A percentile compares a stretch with the other conserved stretches of the same genome.
Evolutionary conservation across 2,888 invertebrate genomes (phyloP).

Genomic region (Willowsia nigromaculata): DNA sequence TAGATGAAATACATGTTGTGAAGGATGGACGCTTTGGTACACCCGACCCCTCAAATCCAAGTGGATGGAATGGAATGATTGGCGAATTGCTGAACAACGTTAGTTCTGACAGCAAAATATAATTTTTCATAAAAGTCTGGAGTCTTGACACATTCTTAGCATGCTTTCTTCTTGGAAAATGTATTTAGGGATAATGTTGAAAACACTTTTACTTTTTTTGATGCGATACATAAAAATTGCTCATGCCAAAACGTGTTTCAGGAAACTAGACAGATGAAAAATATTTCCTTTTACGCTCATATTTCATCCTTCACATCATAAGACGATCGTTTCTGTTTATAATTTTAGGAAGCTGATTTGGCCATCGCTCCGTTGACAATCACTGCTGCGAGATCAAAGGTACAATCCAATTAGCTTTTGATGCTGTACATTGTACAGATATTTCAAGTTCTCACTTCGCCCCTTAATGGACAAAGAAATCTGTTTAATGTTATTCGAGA

Average conservation of each 20-base stretch:
- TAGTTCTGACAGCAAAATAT: constrained; percentile 80
- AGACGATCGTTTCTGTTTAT: no score
- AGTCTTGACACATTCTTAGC: no score
- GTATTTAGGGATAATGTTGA: no score
- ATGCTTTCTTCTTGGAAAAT: no score
- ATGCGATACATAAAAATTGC: no score
- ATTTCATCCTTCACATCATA: no score
- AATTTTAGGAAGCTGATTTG: constrained; percentile 82
- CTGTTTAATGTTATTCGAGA: not conserved
- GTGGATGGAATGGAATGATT: constrained; percentile 93
- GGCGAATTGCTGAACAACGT: constrained; percentile 93
- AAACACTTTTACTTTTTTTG: no score
- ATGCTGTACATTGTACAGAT: not conserved
- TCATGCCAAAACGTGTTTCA: no score
- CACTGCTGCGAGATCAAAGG: constrained; percentile 82
- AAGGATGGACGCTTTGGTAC: constrained; percentile 92
- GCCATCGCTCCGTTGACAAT: constrained; percentile 84
- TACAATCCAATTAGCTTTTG: not conserved
- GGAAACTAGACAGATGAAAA: no score
- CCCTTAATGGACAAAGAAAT: not conserved
- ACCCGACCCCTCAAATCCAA: constrained; percentile 85
- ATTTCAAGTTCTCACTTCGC: not conserved
- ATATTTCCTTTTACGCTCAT: no score
- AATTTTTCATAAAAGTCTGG: no score
- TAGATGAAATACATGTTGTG: constrained; percentile 91